Conservation (phyloP, 2,797 vertebrate genomes). For the Remorina albescens region DNA sequence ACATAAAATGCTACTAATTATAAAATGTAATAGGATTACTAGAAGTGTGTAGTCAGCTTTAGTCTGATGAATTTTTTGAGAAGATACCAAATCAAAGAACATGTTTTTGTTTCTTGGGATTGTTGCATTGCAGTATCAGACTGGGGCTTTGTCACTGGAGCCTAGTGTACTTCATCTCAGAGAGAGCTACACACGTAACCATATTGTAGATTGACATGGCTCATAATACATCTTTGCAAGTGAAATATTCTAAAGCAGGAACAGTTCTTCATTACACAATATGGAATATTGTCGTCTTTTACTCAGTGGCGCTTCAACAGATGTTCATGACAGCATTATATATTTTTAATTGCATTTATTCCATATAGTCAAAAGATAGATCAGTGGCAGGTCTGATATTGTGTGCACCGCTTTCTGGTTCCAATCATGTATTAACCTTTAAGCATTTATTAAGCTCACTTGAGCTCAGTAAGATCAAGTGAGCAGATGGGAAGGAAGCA, state of each 20-base stretch:
- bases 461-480: no score
- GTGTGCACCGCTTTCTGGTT: no score
- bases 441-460: no score
- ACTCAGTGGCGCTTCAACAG: not conserved
- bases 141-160: constrained; percentile 1
- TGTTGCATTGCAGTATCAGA: constrained; percentile 33
- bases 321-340: no score
- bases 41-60: constrained; percentile 73
- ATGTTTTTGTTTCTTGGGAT: constrained; percentile 60
- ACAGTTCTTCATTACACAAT: constrained; percentile 5
- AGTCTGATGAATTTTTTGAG: constrained; percentile 72
- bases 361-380: constrained; percentile 11
- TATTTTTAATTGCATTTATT: no score
- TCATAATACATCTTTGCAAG: constrained; percentile 31
- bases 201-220: constrained; percentile 29
- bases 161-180: not conserved
- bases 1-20: constrained; percentile 72
- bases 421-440: constrained; percentile 20
- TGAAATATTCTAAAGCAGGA: constrained; percentile 38
- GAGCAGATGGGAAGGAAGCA: no score
- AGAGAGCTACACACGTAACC: constrained; percentile 10
- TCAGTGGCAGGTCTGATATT: constrained; percentile 2
- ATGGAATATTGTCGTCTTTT: not conserved
- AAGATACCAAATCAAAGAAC: constrained; percentile 69
- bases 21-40: constrained; percentile 80